Evolutionary conservation across 1,140 invertebrate genomes (phyloP), one percentile per base, ranked within the genome.

Genomic region (Euschistus heros): DNA sequence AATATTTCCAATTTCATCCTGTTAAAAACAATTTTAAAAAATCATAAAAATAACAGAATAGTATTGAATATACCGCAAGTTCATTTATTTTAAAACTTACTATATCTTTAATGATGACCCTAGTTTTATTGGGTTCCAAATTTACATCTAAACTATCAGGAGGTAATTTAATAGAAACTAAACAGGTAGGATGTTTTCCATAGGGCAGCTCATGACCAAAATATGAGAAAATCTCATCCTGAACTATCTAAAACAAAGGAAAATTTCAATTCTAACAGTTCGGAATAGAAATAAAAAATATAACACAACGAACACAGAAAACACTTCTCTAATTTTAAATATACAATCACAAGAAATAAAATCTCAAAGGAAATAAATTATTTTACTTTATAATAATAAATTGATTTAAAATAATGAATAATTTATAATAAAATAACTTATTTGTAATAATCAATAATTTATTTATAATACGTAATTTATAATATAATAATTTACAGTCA

Each of bases 71-170:
- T 24, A 24, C 5, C 24, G 10, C 2, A 57, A 57, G 7, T 20
- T 2, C 4, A 6, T 54, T 54, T 6, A 52, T 57, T 57, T 6
- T 24, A 15, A 10, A 26, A 66, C 15, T 24, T 59, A 73, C 72
- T 70, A 81, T 73, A 69, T 82, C 75, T 61, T 79, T 78, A 17
- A 86, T 71, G 27, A 83, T 72, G 22, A 85, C 75, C 73, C 74
- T 74, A 57, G 79, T 80, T 75, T 86, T 86, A 72, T 85, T 84
- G 7, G 84, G 84, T 68, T 86, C 83, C 46, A 85, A 68, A 74
- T 86, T 86, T 13, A 85, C 76, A 75, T 86, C 84, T 27, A 85
- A 57, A 42, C 75, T 69, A 27, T 73, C 71, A 22, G 80, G 67
- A 37, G 80, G 75, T 8, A 81, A 65, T 22, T 69, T 74, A 37